Evolutionary conservation across 2,113 vertebrate genomes (phyloP).

Genomic region (Struthidea cinerea): DNA sequence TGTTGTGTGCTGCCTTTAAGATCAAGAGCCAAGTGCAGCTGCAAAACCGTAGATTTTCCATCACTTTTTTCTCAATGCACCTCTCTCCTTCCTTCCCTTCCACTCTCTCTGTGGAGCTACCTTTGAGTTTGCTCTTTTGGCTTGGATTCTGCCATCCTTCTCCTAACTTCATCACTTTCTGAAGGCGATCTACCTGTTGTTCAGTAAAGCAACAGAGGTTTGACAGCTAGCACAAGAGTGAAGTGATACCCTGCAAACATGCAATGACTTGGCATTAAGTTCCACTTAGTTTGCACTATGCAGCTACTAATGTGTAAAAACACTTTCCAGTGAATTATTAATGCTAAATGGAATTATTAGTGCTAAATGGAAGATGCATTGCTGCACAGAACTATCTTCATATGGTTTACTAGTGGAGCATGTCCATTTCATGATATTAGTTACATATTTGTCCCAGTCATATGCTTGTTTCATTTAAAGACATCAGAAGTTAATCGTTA

Average conservation of each 20-base stretch:
- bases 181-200: not conserved
- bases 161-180: not conserved
- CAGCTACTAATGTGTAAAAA: not conserved
- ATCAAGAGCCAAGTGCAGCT: not conserved
- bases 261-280: not conserved
- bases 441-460: slow-evolving; percentile 12
- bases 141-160: not conserved
- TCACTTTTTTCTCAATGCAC: not conserved
- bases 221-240: not conserved
- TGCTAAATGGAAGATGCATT: not conserved
- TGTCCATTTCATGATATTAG: not conserved
- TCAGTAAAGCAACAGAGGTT: not conserved
- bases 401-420: not conserved
- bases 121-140: not conserved
- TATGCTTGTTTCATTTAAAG: slow-evolving; percentile 20
- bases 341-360: slow-evolving; percentile 7
- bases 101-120: not conserved
- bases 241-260: not conserved
- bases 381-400: not conserved
- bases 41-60: not conserved
- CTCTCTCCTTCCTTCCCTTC: not conserved
- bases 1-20: not conserved
- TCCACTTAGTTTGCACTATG: not conserved
- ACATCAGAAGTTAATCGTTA: not conserved
- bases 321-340: not conserved